These are phyloP conservation scores for Tethea ocularis DNA, from an alignment of 2,888 invertebrate species.

Conservation along the genomic window DNA sequence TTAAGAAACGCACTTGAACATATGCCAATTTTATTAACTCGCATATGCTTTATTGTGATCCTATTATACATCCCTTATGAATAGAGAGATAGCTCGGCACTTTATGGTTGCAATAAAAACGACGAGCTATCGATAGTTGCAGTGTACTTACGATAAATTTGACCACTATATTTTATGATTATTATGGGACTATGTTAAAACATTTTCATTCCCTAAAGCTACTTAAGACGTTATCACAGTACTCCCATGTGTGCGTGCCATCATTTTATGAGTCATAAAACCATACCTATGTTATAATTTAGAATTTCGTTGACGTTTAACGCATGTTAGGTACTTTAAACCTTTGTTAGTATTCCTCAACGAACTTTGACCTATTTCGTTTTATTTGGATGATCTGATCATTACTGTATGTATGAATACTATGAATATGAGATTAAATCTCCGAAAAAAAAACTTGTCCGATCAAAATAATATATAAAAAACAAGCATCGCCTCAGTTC, in stretches of 20 bases:
- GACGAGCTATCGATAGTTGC: background rate
- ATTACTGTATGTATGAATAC: background rate
- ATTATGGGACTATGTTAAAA: constrained; percentile 18
- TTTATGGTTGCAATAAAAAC: constrained; percentile 1
- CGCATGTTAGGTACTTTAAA: background rate
- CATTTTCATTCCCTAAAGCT: constrained; percentile 1
- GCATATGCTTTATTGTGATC: constrained; percentile 57
- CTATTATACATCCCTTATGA: constrained; percentile 47
- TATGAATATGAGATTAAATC: too few species aligned
- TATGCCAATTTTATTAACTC: constrained; percentile 55
- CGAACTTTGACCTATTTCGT: background rate
- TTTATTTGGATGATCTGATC: background rate
- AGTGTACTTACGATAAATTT: constrained; percentile 14
- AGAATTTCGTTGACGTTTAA: background rate
- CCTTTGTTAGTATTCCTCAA: background rate
- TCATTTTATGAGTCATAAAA: constrained; percentile 7
- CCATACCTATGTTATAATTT: constrained; percentile 5
- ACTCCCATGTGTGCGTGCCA: constrained; percentile 4
- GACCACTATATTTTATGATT: constrained; percentile 24
- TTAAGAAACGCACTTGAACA: constrained; percentile 51
- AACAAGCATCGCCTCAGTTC: too few species aligned
- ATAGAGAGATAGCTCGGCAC: constrained; percentile 18
- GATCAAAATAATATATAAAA: too few species aligned
- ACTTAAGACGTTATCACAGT: constrained; percentile 9
- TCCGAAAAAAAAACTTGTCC: too few species aligned